phyloP scores from a whole-genome alignment of 2,797 vertebrate species.

The Podarcis siculus region DNA sequence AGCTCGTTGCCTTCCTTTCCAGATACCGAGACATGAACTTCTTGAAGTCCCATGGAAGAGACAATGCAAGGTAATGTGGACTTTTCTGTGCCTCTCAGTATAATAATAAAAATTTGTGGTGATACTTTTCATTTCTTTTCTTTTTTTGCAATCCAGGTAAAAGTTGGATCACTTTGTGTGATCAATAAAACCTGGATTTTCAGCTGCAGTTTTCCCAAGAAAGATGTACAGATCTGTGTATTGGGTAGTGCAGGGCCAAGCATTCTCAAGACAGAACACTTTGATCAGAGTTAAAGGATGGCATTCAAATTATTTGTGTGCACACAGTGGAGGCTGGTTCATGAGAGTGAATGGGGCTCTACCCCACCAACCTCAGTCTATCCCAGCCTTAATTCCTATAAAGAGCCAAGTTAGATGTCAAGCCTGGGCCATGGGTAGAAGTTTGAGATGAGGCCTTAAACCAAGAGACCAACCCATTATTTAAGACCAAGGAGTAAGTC shows the following conservation, averaged over 20 bases:
- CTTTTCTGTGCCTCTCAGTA: background rate
- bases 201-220: background rate
- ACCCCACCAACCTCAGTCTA: too few species aligned
- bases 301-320: too few species aligned
- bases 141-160: background rate
- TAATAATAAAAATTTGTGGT: background rate
- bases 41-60: slow-evolving; percentile 96
- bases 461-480: too few species aligned
- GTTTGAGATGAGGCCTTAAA: background rate
- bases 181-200: background rate
- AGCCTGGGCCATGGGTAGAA: too few species aligned
- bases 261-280: background rate
- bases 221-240: background rate
- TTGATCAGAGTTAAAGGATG: background rate
- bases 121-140: too few species aligned
- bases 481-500: too few species aligned
- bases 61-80: slow-evolving; percentile 92
- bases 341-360: too few species aligned
- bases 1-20: slow-evolving; percentile 95
- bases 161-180: background rate
- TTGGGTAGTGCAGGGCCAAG: background rate
- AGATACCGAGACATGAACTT: slow-evolving; percentile 97
- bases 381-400: background rate
- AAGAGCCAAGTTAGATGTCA: too few species aligned
- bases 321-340: background rate